Evolutionary conservation across 2,888 invertebrate genomes (phyloP).

Genomic region (Drosophila austrosaltans): DNA sequence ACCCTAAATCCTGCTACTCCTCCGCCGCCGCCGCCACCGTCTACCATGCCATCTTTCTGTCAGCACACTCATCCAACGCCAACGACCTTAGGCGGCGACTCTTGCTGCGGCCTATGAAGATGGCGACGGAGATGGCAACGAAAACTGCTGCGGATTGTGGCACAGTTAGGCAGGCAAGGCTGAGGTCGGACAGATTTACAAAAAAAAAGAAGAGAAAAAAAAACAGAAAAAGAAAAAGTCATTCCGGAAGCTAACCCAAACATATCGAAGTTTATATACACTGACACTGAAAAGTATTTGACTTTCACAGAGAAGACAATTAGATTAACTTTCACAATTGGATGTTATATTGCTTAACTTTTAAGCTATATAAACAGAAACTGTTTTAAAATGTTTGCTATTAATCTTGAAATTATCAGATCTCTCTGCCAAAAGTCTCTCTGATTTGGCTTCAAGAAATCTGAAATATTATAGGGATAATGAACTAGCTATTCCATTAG

Average conservation of each 20-base stretch:
- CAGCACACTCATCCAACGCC: conserved; percentile 33
- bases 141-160: conserved; percentile 25
- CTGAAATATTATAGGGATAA: too few species aligned
- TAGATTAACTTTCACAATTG: too few species aligned
- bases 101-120: conserved; percentile 62
- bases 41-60: conserved; percentile 9
- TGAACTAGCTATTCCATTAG: too few species aligned
- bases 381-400: too few species aligned
- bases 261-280: background rate
- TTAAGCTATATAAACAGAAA: too few species aligned
- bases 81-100: conserved; percentile 67
- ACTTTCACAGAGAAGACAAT: too few species aligned
- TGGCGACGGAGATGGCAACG: conserved; percentile 35
- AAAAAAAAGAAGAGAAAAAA: conserved; percentile 11
- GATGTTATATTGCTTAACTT: too few species aligned
- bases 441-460: too few species aligned
- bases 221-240: background rate
- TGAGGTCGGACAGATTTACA: conserved; percentile 41
- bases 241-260: background rate
- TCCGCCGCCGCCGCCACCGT: background rate
- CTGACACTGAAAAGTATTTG: background rate
- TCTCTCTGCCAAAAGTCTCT: too few species aligned
- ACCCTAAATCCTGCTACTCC: too few species aligned
- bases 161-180: conserved; percentile 47
- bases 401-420: too few species aligned